Conservation (phyloP, 2,888 invertebrate genomes). For the Nymphalis urticae region DNA sequence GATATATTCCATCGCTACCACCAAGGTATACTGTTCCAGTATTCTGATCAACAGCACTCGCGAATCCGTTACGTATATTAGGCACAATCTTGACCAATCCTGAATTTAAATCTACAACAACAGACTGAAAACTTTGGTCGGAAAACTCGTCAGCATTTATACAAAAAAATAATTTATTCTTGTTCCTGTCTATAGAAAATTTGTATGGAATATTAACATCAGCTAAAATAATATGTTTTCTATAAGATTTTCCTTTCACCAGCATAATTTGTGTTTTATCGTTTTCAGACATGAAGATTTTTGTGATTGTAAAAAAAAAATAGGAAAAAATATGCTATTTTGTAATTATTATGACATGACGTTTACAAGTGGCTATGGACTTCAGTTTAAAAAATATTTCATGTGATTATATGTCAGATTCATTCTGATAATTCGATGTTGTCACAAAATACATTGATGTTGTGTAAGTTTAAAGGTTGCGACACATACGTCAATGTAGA, state of each 20-base stretch:
- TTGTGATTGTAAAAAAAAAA: background rate
- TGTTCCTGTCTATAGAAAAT: slow-evolving; percentile 53
- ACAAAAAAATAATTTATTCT: slow-evolving; percentile 57
- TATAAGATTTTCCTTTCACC: slow-evolving; percentile 45
- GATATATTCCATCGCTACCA: slow-evolving; percentile 63
- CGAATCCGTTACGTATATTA: slow-evolving; percentile 61
- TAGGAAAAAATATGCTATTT: no score
- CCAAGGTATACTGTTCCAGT: slow-evolving; percentile 57
- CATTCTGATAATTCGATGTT: no score
- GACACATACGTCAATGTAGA: no score
- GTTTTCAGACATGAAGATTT: slow-evolving; percentile 10
- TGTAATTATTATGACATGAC: background rate
- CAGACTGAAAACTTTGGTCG: slow-evolving; percentile 63
- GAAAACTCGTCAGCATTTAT: slow-evolving; percentile 66
- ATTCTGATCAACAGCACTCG: slow-evolving; percentile 58
- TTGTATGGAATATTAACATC: slow-evolving; percentile 64
- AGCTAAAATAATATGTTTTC: slow-evolving; percentile 52
- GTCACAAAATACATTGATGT: no score
- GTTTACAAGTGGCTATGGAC: background rate
- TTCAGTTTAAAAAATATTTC: background rate
- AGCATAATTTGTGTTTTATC: slow-evolving; percentile 25
- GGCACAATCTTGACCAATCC: slow-evolving; percentile 51
- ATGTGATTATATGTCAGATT: background rate
- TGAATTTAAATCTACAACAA: slow-evolving; percentile 53
- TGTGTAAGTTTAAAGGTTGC: no score